These are phyloP conservation scores for Athalia cordata DNA, from an alignment of 2,888 invertebrate genomes.

Conservation along the genomic window DNA sequence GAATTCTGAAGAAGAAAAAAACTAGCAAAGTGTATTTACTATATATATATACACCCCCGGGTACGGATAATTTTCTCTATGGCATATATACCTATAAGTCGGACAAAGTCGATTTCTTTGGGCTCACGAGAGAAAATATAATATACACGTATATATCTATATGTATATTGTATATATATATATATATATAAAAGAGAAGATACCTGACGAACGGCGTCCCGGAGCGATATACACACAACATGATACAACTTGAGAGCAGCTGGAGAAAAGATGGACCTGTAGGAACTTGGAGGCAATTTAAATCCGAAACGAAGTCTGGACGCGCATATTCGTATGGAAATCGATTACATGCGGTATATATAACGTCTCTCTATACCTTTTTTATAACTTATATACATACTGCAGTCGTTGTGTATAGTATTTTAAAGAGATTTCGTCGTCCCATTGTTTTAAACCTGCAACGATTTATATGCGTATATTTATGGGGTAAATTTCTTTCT, in stretches of 20 bases:
- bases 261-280: conserved; percentile 40
- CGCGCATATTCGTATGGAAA: conserved; percentile 39
- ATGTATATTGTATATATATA: not conserved
- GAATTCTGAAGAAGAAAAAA: conserved; percentile 14
- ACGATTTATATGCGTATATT: conserved; percentile 25
- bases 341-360: conserved; percentile 10
- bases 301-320: conserved; percentile 26
- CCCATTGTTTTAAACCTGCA: conserved; percentile 30
- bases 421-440: conserved; percentile 22
- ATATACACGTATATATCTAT: not conserved
- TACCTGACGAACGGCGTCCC: conserved; percentile 12
- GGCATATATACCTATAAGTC: no score
- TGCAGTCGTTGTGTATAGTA: no score
- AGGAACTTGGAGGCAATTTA: conserved; percentile 28
- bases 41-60: not conserved
- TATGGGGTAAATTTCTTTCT: not conserved
- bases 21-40: not conserved
- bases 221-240: not conserved
- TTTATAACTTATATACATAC: no score
- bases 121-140: conserved; percentile 26
- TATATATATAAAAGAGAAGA: conserved; percentile 13
- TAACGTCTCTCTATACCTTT: not conserved
- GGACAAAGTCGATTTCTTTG: not conserved
- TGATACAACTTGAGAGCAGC: conserved; percentile 14
- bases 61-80: conserved; percentile 13